These are phyloP conservation scores for Exocentrus adspersus DNA, from an alignment of 2,888 invertebrate species.

Conservation along the genomic window DNA sequence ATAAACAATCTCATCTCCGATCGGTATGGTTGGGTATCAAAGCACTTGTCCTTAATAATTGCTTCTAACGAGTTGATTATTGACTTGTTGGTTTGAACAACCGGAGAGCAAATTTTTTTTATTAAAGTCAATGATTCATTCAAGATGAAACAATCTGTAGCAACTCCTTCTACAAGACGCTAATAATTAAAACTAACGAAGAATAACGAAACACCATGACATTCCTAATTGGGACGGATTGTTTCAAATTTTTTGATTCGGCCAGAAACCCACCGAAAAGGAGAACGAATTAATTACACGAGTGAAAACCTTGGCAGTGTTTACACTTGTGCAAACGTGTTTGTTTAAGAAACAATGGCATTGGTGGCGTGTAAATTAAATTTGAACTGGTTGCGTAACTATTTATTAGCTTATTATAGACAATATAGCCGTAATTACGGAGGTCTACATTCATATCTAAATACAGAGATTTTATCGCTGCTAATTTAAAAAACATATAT, in stretches of 20 bases:
- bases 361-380: constrained; percentile 11
- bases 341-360: constrained; percentile 5
- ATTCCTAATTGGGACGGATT: not conserved
- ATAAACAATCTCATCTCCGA: too few species aligned
- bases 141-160: too few species aligned
- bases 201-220: not conserved
- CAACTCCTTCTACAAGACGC: too few species aligned
- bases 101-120: too few species aligned
- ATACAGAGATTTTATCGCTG: too few species aligned
- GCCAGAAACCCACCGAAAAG: not conserved
- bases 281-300: not conserved
- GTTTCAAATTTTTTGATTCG: not conserved
- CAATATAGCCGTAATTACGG: not conserved
- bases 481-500: too few species aligned
- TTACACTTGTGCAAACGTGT: not conserved
- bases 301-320: constrained; percentile 13
- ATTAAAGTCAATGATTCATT: too few species aligned
- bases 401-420: not conserved
- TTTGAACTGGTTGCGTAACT: constrained; percentile 7
- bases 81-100: too few species aligned
- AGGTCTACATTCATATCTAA: too few species aligned
- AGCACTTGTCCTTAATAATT: too few species aligned
- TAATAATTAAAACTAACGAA: not conserved
- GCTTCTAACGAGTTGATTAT: too few species aligned
- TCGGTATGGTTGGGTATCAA: too few species aligned